Conservation (phyloP, 2,113 vertebrate species). For the Centropus bengalensis region DNA sequence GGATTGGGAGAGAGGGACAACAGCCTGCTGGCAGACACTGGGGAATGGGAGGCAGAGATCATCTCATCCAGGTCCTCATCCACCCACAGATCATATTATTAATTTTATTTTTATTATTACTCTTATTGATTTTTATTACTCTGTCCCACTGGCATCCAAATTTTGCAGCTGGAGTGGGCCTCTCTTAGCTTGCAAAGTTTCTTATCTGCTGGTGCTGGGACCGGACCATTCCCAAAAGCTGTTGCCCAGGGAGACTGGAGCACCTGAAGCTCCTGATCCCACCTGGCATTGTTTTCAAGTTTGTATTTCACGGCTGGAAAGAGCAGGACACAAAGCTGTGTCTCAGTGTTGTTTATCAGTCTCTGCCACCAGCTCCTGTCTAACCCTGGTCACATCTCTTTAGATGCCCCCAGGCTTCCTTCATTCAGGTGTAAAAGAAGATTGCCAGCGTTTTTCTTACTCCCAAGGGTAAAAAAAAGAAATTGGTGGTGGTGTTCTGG, state of each 20-base stretch:
- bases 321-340: not conserved
- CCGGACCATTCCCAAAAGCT: not conserved
- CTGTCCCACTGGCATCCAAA: no score
- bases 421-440: not conserved
- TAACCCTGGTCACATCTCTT: not conserved
- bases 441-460: not conserved
- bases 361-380: not conserved
- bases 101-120: not conserved
- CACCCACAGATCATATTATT: not conserved
- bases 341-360: not conserved
- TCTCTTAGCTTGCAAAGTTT: not conserved
- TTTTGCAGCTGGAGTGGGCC: not conserved
- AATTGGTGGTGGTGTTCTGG: rapidly evolving
- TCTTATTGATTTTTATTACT: not conserved
- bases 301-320: not conserved
- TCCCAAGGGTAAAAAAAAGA: not conserved
- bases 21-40: not conserved
- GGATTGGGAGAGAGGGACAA: rapidly evolving
- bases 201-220: rapidly evolving
- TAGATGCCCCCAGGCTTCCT: not conserved
- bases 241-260: rapidly evolving
- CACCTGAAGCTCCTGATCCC: not conserved
- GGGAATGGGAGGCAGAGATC: not conserved
- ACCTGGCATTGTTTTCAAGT: not conserved
- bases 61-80: not conserved